phyloP scores from a whole-genome alignment of 2,888 invertebrate genomes.

The Drosophila anomelani region DNA sequence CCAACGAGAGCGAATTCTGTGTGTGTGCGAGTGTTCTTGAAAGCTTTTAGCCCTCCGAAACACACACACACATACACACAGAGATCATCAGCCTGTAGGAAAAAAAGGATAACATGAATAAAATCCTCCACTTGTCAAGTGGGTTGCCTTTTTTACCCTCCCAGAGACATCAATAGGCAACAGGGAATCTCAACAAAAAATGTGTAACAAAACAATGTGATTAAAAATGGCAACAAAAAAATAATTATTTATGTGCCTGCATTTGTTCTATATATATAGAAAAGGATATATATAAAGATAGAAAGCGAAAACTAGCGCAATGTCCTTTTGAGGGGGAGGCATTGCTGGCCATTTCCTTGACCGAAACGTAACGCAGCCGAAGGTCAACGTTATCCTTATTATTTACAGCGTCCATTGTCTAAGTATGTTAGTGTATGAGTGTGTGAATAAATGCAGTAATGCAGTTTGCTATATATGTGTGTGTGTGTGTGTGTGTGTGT shows the following conservation, averaged over 20 bases:
- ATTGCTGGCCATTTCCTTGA: slow-evolving; percentile 66
- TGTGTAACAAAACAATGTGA: slow-evolving; percentile 56
- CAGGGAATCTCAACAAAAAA: background rate
- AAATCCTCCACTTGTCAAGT: slow-evolving; percentile 59
- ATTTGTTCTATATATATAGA: slow-evolving; percentile 16
- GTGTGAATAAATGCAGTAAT: slow-evolving; percentile 52
- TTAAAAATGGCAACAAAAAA: slow-evolving; percentile 57
- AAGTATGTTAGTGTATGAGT: slow-evolving; percentile 21
- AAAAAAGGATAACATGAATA: slow-evolving; percentile 9
- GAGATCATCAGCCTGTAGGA: slow-evolving; percentile 38
- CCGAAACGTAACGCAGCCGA: slow-evolving; percentile 74
- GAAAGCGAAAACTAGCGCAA: slow-evolving; percentile 63
- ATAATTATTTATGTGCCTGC: slow-evolving; percentile 26
- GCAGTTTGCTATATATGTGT: slow-evolving; percentile 17
- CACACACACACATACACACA: slow-evolving; percentile 25
- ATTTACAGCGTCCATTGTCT: slow-evolving; percentile 67
- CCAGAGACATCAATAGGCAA: slow-evolving; percentile 54
- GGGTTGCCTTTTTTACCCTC: slow-evolving; percentile 54
- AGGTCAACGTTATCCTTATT: slow-evolving; percentile 59
- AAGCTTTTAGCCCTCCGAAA: slow-evolving; percentile 63
- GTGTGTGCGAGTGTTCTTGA: slow-evolving; percentile 58
- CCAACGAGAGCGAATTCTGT: slow-evolving; percentile 28
- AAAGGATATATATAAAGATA: slow-evolving; percentile 10
- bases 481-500: slow-evolving; percentile 51
- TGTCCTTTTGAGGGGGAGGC: slow-evolving; percentile 58